Base-by-base conservation (phyloP, 35 echinoderm and acorn worm genomes). In the Patiria miniata region DNA sequence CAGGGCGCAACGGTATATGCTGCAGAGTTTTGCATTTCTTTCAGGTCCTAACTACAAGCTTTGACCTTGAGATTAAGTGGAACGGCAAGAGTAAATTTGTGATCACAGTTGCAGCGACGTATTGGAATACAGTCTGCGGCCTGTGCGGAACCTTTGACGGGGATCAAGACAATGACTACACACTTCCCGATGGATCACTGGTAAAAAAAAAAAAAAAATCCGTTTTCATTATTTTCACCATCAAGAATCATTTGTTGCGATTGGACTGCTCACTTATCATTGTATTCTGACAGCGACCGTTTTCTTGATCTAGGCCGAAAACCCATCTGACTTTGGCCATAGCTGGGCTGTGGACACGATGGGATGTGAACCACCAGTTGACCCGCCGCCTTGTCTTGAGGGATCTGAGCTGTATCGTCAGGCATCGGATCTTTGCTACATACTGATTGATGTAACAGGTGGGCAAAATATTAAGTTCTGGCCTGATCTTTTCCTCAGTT, bases 101-200 rank as follows among this genome's bases (percentile, higher is more conserved):
- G 51, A 79, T 94, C 3, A 80, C 68, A 23, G 12, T 90, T 29
- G 51, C 81, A 58, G 29, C 32, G 18, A 30, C 40, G 3, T 96
- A 89, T 56, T 84, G 38, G 68, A 81, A 89, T 33, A 80, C 30
- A 37, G 84, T 69, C 7, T 96, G 94, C 37, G 94, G 94, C 10
- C 89, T 96, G 8, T 91, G 89, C 40, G 90, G 94, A 16, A 89
- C 87, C 33, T 96, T 92, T 82, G 86, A 96, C 68, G 90, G 81
- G 21, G 81, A 86, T 10, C 76, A 21, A 16, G 50, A 33, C 18
- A 89, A 96, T 81, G 94, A 96, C 34, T 90, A 78, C 39, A 37
- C 39, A 28, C 59, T 90, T 7, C 51, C 34, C 2, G 82, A 86
- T 52, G 92, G 87, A 73, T 22, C 19, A 21, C 18, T 78, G 77